A percentile compares a stretch with the other conserved stretches of the same genome.
These are phyloP conservation scores for Castor canadensis DNA, from an alignment of 2,113 vertebrate species.

Conservation along the genomic window DNA sequence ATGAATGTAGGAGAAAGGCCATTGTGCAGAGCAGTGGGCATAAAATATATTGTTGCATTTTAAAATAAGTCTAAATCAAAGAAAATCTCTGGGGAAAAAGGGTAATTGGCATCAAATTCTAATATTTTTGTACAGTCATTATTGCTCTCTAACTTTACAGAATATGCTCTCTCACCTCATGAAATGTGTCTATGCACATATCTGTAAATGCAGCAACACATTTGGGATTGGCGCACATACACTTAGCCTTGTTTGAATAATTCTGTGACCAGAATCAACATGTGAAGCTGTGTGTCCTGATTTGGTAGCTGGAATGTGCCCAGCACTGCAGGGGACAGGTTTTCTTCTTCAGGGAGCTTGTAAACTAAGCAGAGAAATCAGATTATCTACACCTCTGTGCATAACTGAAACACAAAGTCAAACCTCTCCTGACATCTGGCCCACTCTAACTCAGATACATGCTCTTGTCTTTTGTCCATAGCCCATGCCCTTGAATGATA, in stretches of 20 bases:
- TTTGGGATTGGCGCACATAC: neutral
- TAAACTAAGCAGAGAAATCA: neutral
- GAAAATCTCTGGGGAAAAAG: neutral
- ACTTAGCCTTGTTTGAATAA: neutral
- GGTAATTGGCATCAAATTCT: neutral
- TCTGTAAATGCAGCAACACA: neutral
- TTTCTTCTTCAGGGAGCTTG: neutral
- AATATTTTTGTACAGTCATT: neutral
- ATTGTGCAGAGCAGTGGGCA: constrained; percentile 21
- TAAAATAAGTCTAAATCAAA: constrained; percentile 19
- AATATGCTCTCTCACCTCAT: neutral
- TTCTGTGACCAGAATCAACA: neutral
- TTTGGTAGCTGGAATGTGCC: neutral
- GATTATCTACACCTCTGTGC: neutral
- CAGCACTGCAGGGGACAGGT: neutral
- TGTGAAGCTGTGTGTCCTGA: neutral
- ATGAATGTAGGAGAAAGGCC: constrained; percentile 53
- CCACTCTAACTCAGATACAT: neutral
- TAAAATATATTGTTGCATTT: constrained; percentile 1
- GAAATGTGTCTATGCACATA: neutral
- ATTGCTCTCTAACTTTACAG: neutral
- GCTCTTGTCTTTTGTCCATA: neutral
- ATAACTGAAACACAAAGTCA: neutral
- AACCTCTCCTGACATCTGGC: fast-evolving
- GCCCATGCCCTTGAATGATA: neutral